These are phyloP conservation scores for Erpornis zantholeuca DNA, from an alignment of 2,113 vertebrate species.

Conservation along the genomic window DNA sequence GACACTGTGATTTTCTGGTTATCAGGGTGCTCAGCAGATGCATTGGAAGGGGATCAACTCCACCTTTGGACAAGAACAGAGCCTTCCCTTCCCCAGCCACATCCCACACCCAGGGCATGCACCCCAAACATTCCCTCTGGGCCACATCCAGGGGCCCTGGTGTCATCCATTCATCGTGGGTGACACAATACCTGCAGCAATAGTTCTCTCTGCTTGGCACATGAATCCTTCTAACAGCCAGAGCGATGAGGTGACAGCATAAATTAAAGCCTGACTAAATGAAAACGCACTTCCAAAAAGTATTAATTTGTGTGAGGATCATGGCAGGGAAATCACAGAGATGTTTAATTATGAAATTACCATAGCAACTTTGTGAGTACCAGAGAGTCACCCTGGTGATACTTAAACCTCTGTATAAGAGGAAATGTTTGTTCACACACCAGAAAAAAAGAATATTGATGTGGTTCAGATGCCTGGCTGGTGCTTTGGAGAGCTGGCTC, in stretches of 20 bases:
- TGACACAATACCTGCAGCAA: background rate
- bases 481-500: background rate
- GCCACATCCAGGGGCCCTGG: background rate
- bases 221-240: background rate
- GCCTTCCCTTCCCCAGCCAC: background rate
- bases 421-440: background rate
- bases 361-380: slow-evolving; percentile 58
- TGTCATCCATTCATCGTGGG: accelerated
- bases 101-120: background rate
- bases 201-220: background rate
- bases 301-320: background rate
- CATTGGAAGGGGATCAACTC: background rate
- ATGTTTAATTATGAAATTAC: slow-evolving; percentile 50
- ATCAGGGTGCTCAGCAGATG: background rate
- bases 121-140: background rate
- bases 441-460: background rate
- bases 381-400: slow-evolving; percentile 42
- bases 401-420: background rate
- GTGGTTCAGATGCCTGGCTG: background rate
- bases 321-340: slow-evolving; percentile 14
- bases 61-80: background rate
- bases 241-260: background rate
- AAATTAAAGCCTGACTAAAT: background rate
- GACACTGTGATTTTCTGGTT: background rate
- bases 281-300: background rate